Evolutionary conservation across 2,888 invertebrate species (phyloP), one percentile per base, ranked within the genome.

Genomic region (Embidobia sp.): DNA sequence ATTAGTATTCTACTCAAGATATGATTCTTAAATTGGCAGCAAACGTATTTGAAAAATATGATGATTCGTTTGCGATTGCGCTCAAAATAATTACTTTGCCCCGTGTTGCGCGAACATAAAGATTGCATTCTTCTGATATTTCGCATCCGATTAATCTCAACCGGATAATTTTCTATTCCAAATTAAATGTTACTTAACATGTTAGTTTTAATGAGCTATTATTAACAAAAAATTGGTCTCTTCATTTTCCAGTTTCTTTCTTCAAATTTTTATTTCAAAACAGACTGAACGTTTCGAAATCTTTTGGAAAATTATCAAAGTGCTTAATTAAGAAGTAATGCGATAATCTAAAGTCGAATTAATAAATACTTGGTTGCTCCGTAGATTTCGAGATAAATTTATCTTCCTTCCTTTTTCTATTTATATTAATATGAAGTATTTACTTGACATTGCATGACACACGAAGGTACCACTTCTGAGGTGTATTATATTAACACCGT

Each of bases 21-120:
- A 16, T 37, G 31, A 13, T 42, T 63, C 10, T 48, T 18, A 49
- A 49, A 63, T 49, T 40, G 13, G 18, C 19, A 15, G 40, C 29
- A 16, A 29, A 29, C 48, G 40, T 49, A 63, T 48, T 63, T 40
- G 63, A 63, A 63, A 63, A 63, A 63, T 63, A 63, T 63, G 63
- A 63, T 63, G 49, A 63, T 63, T 27, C 11, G 16, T 10, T 19
- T 11, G 40, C 49, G 31, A 49, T 49, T 48, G 49, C 16, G 40
- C 35, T 37, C 27, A 4, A 29, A 63, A 63, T 63, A 63, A 63
- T 48, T 63, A 49, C 49, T 31, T 37, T 37, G 40, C 49, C 27
- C 49, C 63, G 63, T 63, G 61, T 27, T 27, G 37, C 27, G 33
- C 5, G 16, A 37, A 37, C 46, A 61, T 61, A 63, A 63, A 49